Conservation (phyloP, 2,888 invertebrate species). For the Serrognathus titanus region DNA sequence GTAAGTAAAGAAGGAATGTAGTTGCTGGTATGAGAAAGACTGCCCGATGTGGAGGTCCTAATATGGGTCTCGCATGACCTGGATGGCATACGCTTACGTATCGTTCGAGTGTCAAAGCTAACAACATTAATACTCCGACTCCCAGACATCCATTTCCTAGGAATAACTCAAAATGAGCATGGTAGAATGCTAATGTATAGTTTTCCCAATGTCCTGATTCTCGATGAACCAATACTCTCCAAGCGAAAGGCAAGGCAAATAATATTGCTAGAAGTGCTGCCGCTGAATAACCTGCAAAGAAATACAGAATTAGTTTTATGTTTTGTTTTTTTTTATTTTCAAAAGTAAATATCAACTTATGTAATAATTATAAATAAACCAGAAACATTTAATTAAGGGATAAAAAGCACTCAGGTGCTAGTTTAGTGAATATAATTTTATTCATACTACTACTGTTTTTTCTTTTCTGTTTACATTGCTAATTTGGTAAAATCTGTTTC, state of each 20-base stretch:
- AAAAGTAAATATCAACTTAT: too few species aligned
- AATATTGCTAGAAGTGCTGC: slow-evolving; percentile 71
- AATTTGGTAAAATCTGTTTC: too few species aligned
- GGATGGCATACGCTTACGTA: slow-evolving; percentile 75
- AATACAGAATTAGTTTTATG: too few species aligned
- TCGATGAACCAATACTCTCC: slow-evolving; percentile 62
- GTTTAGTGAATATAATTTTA: too few species aligned
- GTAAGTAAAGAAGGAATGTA: slow-evolving; percentile 66
- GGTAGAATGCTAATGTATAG: slow-evolving; percentile 64
- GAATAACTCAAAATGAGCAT: slow-evolving; percentile 67
- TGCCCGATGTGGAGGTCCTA: slow-evolving; percentile 63
- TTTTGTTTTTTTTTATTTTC: too few species aligned
- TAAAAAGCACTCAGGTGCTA: too few species aligned
- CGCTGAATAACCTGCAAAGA: slow-evolving; percentile 66
- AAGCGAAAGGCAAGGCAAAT: slow-evolving; percentile 66
- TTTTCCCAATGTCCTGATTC: slow-evolving; percentile 64
- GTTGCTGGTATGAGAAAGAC: slow-evolving; percentile 62
- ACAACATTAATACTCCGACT: slow-evolving; percentile 73
- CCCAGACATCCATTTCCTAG: slow-evolving; percentile 70
- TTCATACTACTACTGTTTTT: too few species aligned
- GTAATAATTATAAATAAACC: too few species aligned
- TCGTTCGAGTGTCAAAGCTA: slow-evolving; percentile 70
- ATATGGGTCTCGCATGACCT: slow-evolving; percentile 61
- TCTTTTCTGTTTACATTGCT: too few species aligned
- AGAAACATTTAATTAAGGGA: too few species aligned